Evolutionary conservation across 2,113 vertebrate species (phyloP), one percentile per base, ranked within the genome.

Genomic region (Equus przewalskii): DNA sequence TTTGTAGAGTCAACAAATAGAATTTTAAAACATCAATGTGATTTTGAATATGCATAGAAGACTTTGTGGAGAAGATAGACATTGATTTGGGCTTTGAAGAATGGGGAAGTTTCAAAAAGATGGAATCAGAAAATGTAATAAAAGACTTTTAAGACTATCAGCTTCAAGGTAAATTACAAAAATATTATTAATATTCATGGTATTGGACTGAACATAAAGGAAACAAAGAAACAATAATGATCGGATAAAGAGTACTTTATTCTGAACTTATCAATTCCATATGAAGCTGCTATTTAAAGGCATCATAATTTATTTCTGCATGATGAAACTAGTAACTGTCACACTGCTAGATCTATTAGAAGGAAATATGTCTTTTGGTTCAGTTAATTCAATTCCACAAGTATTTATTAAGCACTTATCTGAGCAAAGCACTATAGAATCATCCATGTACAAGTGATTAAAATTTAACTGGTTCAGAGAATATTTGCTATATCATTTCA

Each of bases 391-490:
- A 98, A 96, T 97, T 98, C 70, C 92, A 78, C 69, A 96, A 97
- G 96, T 98, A 97, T 96, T 98, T 98, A 96, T 98, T 97, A 98
- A 97, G 94, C 88, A 97, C 94, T 98, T 96, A 97, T 97, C 96
- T 97, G 75, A 97, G 96, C 92, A 96, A 97, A 98, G 89, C 96
- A 95, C 92, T 98, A 97, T 95, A 90, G 95, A 98, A 94, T 95
- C 92, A 98, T 84, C 87, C 95, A 98, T 97, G 98, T 97, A 97
- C 96, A 98, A 97, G 90, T 96, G 97, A 97, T 98, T 97, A 98
- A 97, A 97, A 96, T 97, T 90, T 96, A 95, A 96, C 97, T 97
- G 95, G 90, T 91, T 97, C 89, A 96, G 69, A 96, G 75, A 90
- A 81, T 95, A 96, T 96, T 95, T 97, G 96, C 94, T 94, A 85